phyloP scores from a whole-genome alignment of 2,888 invertebrate genomes.

The Papilio protenor region DNA sequence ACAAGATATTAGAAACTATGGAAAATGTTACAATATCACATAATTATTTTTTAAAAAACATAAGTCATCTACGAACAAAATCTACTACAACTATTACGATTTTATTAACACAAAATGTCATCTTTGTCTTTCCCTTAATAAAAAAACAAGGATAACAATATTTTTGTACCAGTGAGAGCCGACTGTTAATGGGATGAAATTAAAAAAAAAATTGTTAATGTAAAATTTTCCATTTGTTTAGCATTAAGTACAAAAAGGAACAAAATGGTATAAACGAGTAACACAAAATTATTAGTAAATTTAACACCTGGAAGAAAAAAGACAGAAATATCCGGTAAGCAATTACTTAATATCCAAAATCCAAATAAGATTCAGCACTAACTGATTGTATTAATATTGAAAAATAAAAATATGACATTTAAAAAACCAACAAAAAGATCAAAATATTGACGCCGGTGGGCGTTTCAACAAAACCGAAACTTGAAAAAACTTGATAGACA shows the following conservation, averaged over 20 bases:
- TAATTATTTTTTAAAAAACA: not conserved
- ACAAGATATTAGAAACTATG: not conserved
- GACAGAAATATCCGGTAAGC: not conserved
- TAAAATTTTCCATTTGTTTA: not conserved
- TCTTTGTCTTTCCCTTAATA: no score
- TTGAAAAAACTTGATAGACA: constrained; percentile 45
- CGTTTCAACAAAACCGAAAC: constrained; percentile 38
- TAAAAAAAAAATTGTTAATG: not conserved
- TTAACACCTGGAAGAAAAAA: not conserved
- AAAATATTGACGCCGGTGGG: constrained; percentile 6
- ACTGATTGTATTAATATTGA: not conserved
- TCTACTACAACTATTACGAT: not conserved
- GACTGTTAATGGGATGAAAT: not conserved
- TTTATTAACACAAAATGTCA: no score
- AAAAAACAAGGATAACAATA: no score
- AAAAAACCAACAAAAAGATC: not conserved
- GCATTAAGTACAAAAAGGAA: not conserved
- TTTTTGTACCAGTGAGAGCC: no score
- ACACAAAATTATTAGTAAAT: constrained; percentile 1
- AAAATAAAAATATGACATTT: constrained; percentile 23
- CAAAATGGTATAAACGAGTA: not conserved
- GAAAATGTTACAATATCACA: not conserved
- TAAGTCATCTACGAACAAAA: not conserved
- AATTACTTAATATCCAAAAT: not conserved
- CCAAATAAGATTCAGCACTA: not conserved